A percentile compares a stretch with the other conserved stretches of the same genome.
Conservation (phyloP, 2,888 invertebrate genomes). For the Lasioglossum villosulum region DNA sequence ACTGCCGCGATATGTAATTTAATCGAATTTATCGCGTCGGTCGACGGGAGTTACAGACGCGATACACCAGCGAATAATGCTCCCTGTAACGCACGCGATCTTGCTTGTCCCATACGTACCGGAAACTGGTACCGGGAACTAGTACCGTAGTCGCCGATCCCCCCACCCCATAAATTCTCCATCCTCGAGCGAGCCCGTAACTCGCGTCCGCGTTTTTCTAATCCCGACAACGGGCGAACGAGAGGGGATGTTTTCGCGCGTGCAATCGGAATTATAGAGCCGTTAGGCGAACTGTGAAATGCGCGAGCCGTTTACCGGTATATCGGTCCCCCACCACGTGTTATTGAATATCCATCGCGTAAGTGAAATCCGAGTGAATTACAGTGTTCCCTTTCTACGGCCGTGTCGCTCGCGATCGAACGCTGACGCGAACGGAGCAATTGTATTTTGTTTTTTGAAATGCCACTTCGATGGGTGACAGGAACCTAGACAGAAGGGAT, state of each 20-base stretch:
- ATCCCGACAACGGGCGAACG: slow-evolving; percentile 10
- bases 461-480: not conserved
- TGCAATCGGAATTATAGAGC: slow-evolving; percentile 20
- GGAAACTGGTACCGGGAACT: not conserved
- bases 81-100: slow-evolving; percentile 42
- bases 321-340: not conserved
- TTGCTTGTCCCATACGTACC: slow-evolving; percentile 19
- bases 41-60: slow-evolving; percentile 34
- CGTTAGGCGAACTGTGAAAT: slow-evolving; percentile 12
- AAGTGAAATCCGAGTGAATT: slow-evolving; percentile 17
- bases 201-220: slow-evolving; percentile 8
- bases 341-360: slow-evolving; percentile 1
- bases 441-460: not conserved
- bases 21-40: slow-evolving; percentile 43
- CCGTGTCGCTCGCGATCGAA: not conserved
- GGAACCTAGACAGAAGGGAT: not conserved
- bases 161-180: slow-evolving; percentile 15
- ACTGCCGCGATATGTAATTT: slow-evolving; percentile 44
- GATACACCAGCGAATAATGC: slow-evolving; percentile 34
- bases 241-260: slow-evolving; percentile 18
- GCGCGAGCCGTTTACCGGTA: not conserved
- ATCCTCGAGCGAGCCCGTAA: slow-evolving; percentile 24
- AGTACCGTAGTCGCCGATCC: slow-evolving; percentile 11
- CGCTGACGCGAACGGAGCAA: not conserved
- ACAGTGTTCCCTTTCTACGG: slow-evolving; percentile 8